Evolutionary conservation across 2,888 invertebrate genomes (phyloP).

Genomic region (Lumbricus terrestris): DNA sequence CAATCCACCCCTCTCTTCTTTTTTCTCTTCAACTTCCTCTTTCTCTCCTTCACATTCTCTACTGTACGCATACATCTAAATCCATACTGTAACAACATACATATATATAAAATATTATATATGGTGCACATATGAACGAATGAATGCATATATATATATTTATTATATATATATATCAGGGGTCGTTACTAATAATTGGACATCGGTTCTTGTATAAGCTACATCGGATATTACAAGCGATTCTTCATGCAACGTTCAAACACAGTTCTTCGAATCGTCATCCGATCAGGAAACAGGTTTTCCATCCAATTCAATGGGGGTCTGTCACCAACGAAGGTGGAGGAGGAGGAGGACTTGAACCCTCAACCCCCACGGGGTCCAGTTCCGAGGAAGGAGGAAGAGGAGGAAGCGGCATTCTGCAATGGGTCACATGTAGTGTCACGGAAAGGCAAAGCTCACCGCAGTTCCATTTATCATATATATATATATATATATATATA

Average conservation of each 20-base stretch:
- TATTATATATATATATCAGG: neutral
- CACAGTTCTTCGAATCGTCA: neutral
- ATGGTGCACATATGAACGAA: too few relatives aligned
- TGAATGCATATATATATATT: neutral
- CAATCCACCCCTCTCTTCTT: too few relatives aligned
- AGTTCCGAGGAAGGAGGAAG: too few relatives aligned
- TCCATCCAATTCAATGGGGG: neutral
- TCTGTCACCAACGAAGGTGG: neutral
- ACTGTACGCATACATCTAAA: too few relatives aligned
- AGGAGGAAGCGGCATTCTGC: neutral
- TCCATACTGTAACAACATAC: too few relatives aligned
- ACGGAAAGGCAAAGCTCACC: neutral
- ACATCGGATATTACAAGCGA: neutral
- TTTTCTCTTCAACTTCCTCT: too few relatives aligned
- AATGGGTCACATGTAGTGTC: neutral
- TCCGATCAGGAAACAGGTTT: neutral
- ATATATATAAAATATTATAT: too few relatives aligned
- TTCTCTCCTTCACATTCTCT: too few relatives aligned
- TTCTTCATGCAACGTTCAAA: neutral
- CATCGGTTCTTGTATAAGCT: neutral
- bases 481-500: neutral
- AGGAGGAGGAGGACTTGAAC: too few relatives aligned
- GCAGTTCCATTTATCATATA: neutral
- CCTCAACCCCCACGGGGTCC: neutral
- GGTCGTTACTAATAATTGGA: neutral